Conservation (phyloP, 2,113 vertebrate genomes). For the Onychostoma macrolepis region DNA sequence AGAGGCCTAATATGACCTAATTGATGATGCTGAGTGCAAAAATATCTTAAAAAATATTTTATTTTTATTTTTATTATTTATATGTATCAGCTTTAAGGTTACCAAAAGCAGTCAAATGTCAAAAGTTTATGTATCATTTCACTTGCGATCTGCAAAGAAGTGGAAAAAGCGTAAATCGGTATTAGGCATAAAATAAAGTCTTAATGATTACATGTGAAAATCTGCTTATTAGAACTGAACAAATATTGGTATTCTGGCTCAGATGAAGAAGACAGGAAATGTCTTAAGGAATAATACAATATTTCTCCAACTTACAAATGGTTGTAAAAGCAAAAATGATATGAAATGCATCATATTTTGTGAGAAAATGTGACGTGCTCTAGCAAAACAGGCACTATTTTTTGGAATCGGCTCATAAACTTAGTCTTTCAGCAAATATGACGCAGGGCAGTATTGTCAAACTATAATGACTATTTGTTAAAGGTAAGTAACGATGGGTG, state of each 20-base stretch:
- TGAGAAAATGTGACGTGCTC: not conserved
- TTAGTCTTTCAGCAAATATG: not conserved
- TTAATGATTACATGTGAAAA: too few species aligned
- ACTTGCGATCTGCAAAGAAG: not conserved
- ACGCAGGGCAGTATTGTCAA: not conserved
- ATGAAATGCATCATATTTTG: not conserved
- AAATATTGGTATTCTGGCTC: too few species aligned
- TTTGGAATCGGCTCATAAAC: not conserved
- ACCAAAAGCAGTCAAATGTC: not conserved
- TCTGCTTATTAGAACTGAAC: too few species aligned
- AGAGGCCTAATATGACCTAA: too few species aligned
- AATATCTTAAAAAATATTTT: too few species aligned
- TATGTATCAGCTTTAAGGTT: not conserved
- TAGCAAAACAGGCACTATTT: not conserved
- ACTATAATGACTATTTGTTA: not conserved
- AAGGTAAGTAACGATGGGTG: not conserved
- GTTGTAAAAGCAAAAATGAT: not conserved
- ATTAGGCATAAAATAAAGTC: not conserved
- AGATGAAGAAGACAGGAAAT: too few species aligned
- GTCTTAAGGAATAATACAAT: not conserved
- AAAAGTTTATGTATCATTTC: not conserved
- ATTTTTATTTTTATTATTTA: too few species aligned
- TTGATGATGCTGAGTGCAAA: too few species aligned
- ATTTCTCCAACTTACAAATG: not conserved
- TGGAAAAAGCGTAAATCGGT: not conserved